Evolutionary conservation across 2,113 vertebrate species (phyloP).

Genomic region (Neogale vison): DNA sequence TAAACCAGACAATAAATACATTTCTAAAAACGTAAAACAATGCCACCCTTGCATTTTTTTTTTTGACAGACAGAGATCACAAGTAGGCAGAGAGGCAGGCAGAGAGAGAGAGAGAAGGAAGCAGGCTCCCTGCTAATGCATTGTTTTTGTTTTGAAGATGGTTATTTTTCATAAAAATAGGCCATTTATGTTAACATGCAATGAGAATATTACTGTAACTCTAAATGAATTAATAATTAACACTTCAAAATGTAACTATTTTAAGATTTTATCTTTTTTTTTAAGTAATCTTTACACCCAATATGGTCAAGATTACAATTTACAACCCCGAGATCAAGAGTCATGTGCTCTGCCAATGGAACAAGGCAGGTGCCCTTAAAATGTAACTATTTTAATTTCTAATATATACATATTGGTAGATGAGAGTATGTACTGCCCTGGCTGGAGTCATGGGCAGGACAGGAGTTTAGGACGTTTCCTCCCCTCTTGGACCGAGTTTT

Average conservation of each 20-base stretch:
- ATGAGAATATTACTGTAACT: background rate
- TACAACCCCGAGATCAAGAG: background rate
- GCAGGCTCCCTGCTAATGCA: background rate
- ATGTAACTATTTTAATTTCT: background rate
- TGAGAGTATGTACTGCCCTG: background rate
- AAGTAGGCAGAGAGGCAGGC: no score
- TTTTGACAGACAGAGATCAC: no score
- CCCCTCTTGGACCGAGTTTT: constrained; percentile 93
- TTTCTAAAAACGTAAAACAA: background rate
- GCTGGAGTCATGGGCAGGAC: constrained; percentile 69
- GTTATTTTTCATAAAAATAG: background rate
- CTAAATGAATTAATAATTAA: background rate
- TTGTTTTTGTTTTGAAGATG: background rate
- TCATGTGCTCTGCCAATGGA: accelerated
- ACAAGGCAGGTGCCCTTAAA: background rate
- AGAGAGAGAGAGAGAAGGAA: no score
- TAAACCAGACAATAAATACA: background rate
- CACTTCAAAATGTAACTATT: background rate
- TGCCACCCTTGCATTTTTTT: background rate
- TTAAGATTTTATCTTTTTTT: background rate
- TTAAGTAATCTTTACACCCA: background rate
- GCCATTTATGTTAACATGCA: background rate
- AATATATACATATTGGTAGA: background rate
- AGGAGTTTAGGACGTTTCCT: constrained; percentile 92
- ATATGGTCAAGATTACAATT: background rate